phyloP scores from a whole-genome alignment of 2,113 vertebrate genomes.

The Ardeotis arabs region DNA sequence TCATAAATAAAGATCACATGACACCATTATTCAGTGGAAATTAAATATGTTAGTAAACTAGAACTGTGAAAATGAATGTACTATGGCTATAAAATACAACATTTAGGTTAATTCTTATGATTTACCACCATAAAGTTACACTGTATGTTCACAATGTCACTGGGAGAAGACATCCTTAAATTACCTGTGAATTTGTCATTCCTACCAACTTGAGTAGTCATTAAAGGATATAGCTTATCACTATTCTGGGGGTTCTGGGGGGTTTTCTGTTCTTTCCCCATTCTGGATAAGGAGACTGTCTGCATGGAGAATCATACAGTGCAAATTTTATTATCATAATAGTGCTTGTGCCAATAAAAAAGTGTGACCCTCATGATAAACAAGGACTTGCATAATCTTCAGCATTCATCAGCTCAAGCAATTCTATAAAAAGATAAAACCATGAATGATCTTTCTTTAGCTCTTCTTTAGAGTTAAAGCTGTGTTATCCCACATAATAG shows the following conservation, averaged over 20 bases:
- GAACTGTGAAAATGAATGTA: background rate
- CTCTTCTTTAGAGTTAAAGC: background rate
- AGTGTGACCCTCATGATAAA: background rate
- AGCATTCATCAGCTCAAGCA: background rate
- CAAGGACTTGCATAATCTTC: background rate
- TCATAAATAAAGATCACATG: background rate
- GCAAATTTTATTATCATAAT: background rate
- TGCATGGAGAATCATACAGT: background rate
- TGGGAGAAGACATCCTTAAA: background rate
- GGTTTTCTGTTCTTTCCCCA: background rate
- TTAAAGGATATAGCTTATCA: background rate
- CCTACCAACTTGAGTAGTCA: background rate
- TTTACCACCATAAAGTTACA: background rate
- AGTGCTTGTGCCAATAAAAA: background rate
- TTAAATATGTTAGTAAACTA: slow-evolving; percentile 8
- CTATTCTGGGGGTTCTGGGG: background rate
- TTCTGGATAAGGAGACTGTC: background rate
- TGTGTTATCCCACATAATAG: background rate
- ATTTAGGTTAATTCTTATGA: background rate
- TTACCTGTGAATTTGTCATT: background rate
- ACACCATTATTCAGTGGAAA: background rate
- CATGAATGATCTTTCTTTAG: background rate
- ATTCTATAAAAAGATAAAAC: background rate
- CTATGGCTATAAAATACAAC: background rate
- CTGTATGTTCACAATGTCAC: background rate